phyloP scores from a whole-genome alignment of 2,888 invertebrate species.

The Eilema depressum region DNA sequence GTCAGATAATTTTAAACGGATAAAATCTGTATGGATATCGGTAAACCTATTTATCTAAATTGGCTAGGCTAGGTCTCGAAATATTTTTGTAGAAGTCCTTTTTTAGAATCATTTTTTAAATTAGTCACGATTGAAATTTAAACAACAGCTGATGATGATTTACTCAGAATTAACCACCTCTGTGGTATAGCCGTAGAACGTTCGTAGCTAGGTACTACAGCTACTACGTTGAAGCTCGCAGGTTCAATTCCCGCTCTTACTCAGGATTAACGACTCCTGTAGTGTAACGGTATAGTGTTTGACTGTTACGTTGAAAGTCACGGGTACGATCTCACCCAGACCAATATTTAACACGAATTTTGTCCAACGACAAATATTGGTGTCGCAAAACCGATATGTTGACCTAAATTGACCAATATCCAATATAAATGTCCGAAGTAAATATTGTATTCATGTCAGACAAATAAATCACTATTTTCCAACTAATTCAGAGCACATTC shows the following conservation, averaged over 20 bases:
- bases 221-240: no score
- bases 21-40: conserved; percentile 13
- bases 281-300: no score
- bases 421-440: conserved; percentile 16
- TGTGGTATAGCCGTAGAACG: not conserved
- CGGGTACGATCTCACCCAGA: no score
- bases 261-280: no score
- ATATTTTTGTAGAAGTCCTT: not conserved
- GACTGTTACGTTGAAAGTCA: no score
- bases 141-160: not conserved
- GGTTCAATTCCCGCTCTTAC: no score
- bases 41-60: conserved; percentile 8
- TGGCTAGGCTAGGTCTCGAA: not conserved
- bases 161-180: not conserved
- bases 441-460: conserved; percentile 20
- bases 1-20: conserved; percentile 23
- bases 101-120: not conserved
- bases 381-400: conserved; percentile 3
- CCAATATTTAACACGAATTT: no score
- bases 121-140: not conserved
- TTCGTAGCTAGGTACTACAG: no score
- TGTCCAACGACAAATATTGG: conserved; percentile 6
- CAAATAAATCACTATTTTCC: conserved; percentile 32
- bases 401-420: conserved; percentile 10
- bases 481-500: conserved; percentile 28